Conservation (phyloP, 2,888 invertebrate genomes). For the Athalia rosae region DNA sequence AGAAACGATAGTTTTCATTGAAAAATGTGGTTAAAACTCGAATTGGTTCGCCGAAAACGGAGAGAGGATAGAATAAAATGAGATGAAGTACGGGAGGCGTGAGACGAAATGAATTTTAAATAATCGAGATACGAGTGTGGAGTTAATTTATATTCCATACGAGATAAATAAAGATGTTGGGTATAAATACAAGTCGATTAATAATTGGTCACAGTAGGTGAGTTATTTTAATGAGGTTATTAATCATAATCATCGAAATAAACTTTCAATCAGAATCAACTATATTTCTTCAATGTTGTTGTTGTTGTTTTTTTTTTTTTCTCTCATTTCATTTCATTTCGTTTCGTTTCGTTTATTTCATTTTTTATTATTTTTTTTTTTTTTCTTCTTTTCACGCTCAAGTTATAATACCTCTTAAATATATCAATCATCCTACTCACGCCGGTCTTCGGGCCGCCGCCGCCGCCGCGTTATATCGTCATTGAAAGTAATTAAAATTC, state of each 20-base stretch:
- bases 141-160: not conserved
- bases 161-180: slow-evolving; percentile 16
- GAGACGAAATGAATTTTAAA: too few species aligned
- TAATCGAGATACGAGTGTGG: not conserved
- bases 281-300: too few species aligned
- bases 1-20: not conserved
- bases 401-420: slow-evolving; percentile 53
- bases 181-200: slow-evolving; percentile 23
- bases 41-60: too few species aligned
- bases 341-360: too few species aligned
- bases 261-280: slow-evolving; percentile 40
- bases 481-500: slow-evolving; percentile 65
- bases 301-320: too few species aligned
- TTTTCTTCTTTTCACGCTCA: slow-evolving; percentile 32
- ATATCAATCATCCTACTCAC: slow-evolving; percentile 61
- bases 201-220: slow-evolving; percentile 31
- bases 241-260: slow-evolving; percentile 46
- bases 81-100: too few species aligned
- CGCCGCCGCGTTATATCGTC: not conserved
- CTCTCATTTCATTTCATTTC: too few species aligned
- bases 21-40: too few species aligned
- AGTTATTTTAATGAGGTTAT: slow-evolving; percentile 43
- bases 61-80: too few species aligned
- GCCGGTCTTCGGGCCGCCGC: not conserved
- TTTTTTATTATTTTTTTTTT: too few species aligned